phyloP scores from a whole-genome alignment of 2,113 vertebrate genomes.

The Cyphomyrus plagiostoma region DNA sequence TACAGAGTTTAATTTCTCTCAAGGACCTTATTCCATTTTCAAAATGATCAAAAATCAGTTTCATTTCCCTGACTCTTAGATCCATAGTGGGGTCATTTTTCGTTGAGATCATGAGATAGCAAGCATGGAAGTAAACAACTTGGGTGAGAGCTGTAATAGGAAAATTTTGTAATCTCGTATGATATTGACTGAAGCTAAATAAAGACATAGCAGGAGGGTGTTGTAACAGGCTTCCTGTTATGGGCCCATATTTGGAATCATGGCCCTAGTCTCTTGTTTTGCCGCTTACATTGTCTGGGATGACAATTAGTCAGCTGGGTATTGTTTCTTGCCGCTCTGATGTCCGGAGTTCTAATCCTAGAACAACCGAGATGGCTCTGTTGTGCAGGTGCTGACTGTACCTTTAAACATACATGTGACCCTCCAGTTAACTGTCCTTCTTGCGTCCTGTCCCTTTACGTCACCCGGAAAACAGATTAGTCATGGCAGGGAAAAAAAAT shows the following conservation, averaged over 20 bases:
- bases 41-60: conserved; percentile 37
- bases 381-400: conserved; percentile 42
- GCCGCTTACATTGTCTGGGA: conserved; percentile 12
- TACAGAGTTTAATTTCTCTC: conserved; percentile 57
- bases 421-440: conserved; percentile 40
- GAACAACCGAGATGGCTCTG: conserved; percentile 17
- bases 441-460: conserved; percentile 45
- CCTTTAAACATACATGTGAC: conserved; percentile 32
- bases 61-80: conserved; percentile 32
- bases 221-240: conserved; percentile 4
- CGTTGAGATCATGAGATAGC: background rate
- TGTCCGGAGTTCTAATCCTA: conserved; percentile 10
- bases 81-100: conserved; percentile 27
- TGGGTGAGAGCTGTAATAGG: background rate
- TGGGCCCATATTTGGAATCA: conserved; percentile 7
- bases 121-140: background rate
- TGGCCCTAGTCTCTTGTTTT: conserved; percentile 8
- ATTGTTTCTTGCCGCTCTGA: background rate
- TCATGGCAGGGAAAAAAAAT: background rate
- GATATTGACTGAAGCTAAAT: background rate
- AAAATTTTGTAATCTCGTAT: conserved; percentile 39
- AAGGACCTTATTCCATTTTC: conserved; percentile 43
- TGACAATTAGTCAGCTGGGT: conserved; percentile 23
- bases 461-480: conserved; percentile 43
- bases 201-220: conserved; percentile 34